These are phyloP conservation scores for Pyrocoelia pectoralis DNA, from an alignment of 2,888 invertebrate genomes.

Conservation along the genomic window DNA sequence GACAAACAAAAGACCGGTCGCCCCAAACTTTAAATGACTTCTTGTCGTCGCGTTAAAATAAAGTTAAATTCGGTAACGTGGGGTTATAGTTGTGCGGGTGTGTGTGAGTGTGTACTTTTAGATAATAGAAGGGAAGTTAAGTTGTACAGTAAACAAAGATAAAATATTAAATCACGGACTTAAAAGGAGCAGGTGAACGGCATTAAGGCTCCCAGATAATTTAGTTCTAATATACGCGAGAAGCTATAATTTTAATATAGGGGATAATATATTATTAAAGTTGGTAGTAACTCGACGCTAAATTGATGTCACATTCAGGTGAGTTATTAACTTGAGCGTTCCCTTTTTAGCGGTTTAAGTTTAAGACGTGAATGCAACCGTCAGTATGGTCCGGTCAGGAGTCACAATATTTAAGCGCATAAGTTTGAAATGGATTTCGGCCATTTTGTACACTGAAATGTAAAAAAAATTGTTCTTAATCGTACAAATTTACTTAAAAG, in stretches of 20 bases:
- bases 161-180: slow-evolving; percentile 25
- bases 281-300: slow-evolving; percentile 27
- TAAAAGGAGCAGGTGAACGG: slow-evolving; percentile 32
- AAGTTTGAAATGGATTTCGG: too few relatives aligned
- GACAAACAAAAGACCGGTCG: too few relatives aligned
- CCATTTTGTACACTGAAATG: too few relatives aligned
- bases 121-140: slow-evolving; percentile 14
- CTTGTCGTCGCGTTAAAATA: too few relatives aligned
- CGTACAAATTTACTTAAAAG: too few relatives aligned
- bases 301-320: slow-evolving; percentile 35
- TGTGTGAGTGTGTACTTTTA: slow-evolving; percentile 7
- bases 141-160: slow-evolving; percentile 22
- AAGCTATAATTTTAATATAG: slow-evolving; percentile 20
- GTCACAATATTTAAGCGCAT: too few relatives aligned
- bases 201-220: slow-evolving; percentile 25
- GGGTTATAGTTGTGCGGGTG: slow-evolving; percentile 20
- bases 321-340: slow-evolving; percentile 31
- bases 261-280: slow-evolving; percentile 30
- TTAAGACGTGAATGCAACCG: too few relatives aligned
- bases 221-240: slow-evolving; percentile 32
- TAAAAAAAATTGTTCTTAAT: too few relatives aligned
- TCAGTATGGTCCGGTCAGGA: too few relatives aligned
- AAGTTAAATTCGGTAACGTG: slow-evolving; percentile 9
- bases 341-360: not conserved
- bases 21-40: too few relatives aligned